Evolutionary conservation across 2,113 vertebrate species (phyloP).

Genomic region (Heptranchias perlo): DNA sequence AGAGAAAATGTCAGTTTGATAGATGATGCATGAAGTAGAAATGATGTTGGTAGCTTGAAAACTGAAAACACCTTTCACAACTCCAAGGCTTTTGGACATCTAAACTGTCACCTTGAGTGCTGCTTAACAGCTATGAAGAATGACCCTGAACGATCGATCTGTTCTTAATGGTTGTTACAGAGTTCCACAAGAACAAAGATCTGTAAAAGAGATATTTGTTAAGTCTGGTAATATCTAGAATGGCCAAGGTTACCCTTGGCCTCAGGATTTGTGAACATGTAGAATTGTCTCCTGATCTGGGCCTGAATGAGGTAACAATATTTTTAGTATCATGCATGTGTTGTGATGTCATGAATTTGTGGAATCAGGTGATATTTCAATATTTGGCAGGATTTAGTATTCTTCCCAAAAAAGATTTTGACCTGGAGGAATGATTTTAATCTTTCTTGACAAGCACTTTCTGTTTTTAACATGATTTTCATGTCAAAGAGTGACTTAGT

Average conservation of each 20-base stretch:
- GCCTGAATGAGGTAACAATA: not conserved
- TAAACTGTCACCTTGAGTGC: constrained; percentile 1
- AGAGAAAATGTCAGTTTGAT: constrained; percentile 17
- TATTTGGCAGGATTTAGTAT: not conserved
- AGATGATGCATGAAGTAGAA: not conserved
- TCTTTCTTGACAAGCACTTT: not conserved
- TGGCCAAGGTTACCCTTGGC: not conserved
- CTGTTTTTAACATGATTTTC: not conserved
- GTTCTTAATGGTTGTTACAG: not conserved
- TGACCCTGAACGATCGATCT: not conserved
- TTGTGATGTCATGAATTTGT: not conserved
- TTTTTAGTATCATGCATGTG: not conserved
- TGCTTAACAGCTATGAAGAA: constrained; percentile 11
- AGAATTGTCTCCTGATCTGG: not conserved
- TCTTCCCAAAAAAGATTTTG: not conserved
- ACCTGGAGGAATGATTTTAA: not conserved
- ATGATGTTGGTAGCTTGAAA: not conserved
- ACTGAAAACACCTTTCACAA: constrained; percentile 23
- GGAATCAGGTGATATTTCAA: not conserved
- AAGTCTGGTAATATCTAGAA: not conserved
- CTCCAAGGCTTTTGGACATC: not conserved
- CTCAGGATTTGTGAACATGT: not conserved
- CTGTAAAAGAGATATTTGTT: not conserved
- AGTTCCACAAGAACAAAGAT: not conserved
- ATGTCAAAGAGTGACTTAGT: not conserved